Conservation (phyloP, 2,888 invertebrate species). For the Neoascia interrupta region DNA sequence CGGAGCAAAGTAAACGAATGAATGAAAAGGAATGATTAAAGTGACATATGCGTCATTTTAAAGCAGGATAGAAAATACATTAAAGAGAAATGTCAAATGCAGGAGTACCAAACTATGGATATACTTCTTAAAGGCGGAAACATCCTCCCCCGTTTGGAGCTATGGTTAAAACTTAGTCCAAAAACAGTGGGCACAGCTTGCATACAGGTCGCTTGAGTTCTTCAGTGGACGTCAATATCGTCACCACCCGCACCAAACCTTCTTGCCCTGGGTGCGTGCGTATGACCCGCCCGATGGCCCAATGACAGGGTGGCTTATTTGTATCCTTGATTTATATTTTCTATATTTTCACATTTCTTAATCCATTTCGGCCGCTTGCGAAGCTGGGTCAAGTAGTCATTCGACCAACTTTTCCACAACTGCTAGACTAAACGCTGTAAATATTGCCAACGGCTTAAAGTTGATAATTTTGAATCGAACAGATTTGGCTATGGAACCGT, state of each 20-base stretch:
- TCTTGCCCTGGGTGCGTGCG: conserved; percentile 70
- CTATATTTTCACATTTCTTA: conserved; percentile 38
- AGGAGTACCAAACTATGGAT: too few relatives aligned
- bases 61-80: too few relatives aligned
- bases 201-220: conserved; percentile 26
- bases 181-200: conserved; percentile 37
- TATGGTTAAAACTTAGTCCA: conserved; percentile 6
- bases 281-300: conserved; percentile 70
- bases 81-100: too few relatives aligned
- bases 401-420: conserved; percentile 71
- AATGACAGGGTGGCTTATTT: conserved; percentile 66
- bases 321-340: conserved; percentile 72
- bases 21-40: too few relatives aligned
- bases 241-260: conserved; percentile 70
- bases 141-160: conserved; percentile 24
- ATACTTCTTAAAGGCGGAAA: too few relatives aligned
- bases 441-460: conserved; percentile 71
- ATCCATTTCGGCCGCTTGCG: conserved; percentile 72
- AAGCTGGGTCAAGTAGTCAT: conserved; percentile 71
- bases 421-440: conserved; percentile 70
- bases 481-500: conserved; percentile 19
- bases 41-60: too few relatives aligned
- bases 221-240: conserved; percentile 32
- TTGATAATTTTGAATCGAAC: neutral
- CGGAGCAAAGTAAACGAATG: too few relatives aligned